Evolutionary conservation across 64 coral and sea anemone species (phyloP).

Genomic region (Exaiptasia diaphana): DNA sequence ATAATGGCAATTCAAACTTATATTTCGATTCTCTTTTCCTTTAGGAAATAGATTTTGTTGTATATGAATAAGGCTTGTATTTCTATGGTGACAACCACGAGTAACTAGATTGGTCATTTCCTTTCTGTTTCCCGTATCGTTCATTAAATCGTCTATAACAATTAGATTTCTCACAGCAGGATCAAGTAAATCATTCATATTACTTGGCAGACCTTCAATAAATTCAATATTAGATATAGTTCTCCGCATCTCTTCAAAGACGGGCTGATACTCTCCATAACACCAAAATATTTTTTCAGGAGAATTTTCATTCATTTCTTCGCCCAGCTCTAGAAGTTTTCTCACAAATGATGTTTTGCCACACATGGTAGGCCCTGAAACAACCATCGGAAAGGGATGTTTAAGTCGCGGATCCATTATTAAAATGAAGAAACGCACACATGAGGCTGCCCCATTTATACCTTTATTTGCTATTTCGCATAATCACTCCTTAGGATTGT

Average conservation of each 20-base stretch:
- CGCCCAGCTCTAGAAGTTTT: background rate
- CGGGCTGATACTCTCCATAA: background rate
- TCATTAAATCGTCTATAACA: constrained; percentile 42
- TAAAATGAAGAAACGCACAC: background rate
- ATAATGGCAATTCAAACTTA: background rate
- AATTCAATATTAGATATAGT: constrained; percentile 10
- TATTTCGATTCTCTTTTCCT: background rate
- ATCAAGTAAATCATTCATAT: background rate
- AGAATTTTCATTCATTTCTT: background rate
- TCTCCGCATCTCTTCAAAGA: constrained; percentile 12
- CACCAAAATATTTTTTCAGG: constrained; percentile 39
- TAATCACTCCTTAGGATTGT: background rate
- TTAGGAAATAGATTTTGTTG: background rate
- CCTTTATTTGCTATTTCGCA: background rate
- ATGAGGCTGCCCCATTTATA: no score
- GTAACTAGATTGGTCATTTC: constrained; percentile 48
- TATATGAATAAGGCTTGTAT: constrained; percentile 4
- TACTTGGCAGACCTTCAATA: constrained; percentile 24
- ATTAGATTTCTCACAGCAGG: constrained; percentile 4
- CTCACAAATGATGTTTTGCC: constrained; percentile 21
- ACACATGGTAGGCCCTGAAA: background rate
- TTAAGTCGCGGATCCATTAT: background rate
- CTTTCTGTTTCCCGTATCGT: background rate
- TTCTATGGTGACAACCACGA: constrained; percentile 33
- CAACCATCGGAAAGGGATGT: background rate